Conservation (phyloP, 2,797 vertebrate species). For the Avahi laniger region DNA sequence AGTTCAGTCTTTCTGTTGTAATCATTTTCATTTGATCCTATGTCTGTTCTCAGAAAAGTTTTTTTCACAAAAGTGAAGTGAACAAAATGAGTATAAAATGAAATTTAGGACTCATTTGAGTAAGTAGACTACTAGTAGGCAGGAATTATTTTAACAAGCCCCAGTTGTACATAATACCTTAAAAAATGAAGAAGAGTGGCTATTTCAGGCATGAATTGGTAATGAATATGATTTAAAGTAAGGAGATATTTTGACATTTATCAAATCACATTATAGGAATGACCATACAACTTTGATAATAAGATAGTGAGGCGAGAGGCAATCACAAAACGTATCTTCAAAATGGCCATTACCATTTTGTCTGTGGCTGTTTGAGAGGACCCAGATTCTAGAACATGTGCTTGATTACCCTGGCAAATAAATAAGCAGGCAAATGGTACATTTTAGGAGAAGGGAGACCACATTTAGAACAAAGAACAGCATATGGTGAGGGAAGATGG, state of each 20-base stretch:
- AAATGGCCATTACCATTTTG: not conserved
- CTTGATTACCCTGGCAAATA: not conserved
- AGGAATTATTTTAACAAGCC: not conserved
- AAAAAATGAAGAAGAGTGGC: not conserved
- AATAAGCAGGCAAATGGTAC: not conserved
- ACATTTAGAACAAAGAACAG: not conserved
- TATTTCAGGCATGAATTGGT: not conserved
- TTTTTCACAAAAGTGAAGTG: not conserved
- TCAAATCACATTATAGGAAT: not conserved
- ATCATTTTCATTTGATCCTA: not conserved
- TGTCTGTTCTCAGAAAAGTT: not conserved
- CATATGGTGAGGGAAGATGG: not conserved
- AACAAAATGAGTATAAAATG: not conserved
- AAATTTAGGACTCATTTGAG: conserved; percentile 34
- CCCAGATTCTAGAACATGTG: not conserved
- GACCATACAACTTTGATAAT: not conserved
- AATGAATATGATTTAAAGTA: not conserved
- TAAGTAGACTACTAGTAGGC: not conserved
- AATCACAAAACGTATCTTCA: not conserved
- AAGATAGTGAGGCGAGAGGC: not conserved
- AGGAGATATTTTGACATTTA: conserved; percentile 22
- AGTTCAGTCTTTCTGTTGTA: not conserved
- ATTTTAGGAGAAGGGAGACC: not conserved
- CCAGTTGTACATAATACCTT: not conserved
- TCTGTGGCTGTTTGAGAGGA: not conserved